These are phyloP conservation scores for Poecilia picta DNA, from an alignment of 2,797 vertebrate species.

Conservation along the genomic window DNA sequence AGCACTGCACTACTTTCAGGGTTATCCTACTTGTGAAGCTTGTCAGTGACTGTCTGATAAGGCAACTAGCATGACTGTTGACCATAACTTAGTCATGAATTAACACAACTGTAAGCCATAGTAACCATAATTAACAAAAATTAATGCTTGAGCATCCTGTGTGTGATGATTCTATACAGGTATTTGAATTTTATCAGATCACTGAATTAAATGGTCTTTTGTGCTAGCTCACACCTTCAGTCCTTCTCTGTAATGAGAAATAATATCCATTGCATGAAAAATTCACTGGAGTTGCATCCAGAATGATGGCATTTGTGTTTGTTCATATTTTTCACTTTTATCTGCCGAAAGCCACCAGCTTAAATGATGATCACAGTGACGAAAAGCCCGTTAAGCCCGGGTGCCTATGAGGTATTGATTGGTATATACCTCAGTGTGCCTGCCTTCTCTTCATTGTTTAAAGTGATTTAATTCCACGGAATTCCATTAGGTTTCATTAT, in stretches of 20 bases:
- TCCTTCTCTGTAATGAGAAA: slow-evolving; percentile 15
- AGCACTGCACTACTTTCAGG: background rate
- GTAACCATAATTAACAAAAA: background rate
- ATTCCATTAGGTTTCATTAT: slow-evolving; percentile 80
- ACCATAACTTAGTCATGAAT: background rate
- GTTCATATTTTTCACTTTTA: slow-evolving; percentile 13
- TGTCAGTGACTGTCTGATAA: background rate
- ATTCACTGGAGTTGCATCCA: background rate
- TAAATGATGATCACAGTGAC: slow-evolving; percentile 27
- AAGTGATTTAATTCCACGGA: slow-evolving; percentile 73
- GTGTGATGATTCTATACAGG: background rate
- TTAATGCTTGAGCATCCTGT: background rate
- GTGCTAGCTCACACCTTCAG: slow-evolving; percentile 18
- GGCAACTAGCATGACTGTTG: background rate
- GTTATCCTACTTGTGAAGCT: background rate
- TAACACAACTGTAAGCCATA: background rate
- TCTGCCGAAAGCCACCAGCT: slow-evolving; percentile 31
- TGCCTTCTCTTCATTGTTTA: slow-evolving; percentile 62
- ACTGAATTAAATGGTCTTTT: background rate
- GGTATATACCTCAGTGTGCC: slow-evolving; percentile 48
- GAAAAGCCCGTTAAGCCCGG: slow-evolving; percentile 38
- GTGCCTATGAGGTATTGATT: slow-evolving; percentile 55
- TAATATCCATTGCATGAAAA: background rate
- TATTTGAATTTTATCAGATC: background rate
- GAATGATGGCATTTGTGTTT: slow-evolving; percentile 2